These are phyloP conservation scores for Gasterosteus nipponicus DNA, from an alignment of 2,113 vertebrate genomes.

Conservation along the genomic window DNA sequence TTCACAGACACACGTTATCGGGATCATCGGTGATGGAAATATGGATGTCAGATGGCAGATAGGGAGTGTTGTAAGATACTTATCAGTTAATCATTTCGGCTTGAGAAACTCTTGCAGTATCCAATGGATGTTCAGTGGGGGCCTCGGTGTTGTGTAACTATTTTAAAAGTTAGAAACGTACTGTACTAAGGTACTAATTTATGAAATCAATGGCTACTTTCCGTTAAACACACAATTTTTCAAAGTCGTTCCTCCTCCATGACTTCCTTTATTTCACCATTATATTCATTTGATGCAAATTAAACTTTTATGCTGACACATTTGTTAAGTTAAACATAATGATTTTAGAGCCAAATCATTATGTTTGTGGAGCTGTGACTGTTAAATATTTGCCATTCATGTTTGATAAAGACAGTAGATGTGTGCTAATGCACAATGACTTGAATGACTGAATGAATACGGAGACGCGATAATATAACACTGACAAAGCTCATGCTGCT, in stretches of 20 bases:
- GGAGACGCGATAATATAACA: not conserved
- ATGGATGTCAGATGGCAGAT: conserved; percentile 35
- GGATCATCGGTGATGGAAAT: conserved; percentile 30
- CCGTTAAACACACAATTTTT: not conserved
- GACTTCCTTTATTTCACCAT: not conserved
- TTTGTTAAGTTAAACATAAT: no score
- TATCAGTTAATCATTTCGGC: conserved; percentile 43
- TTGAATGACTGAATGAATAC: not conserved
- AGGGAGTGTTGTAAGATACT: conserved; percentile 26
- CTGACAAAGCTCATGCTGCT: not conserved
- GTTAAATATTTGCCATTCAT: not conserved
- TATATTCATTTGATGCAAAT: not conserved
- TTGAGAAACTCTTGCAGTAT: conserved; percentile 28
- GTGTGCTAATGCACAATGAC: no score
- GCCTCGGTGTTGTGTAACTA: not conserved
- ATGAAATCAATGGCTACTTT: not conserved
- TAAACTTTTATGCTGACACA: not conserved
- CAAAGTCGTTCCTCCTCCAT: not conserved
- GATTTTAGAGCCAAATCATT: not conserved
- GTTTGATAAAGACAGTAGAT: not conserved
- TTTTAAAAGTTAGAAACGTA: not conserved
- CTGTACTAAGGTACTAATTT: not conserved
- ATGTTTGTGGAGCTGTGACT: not conserved
- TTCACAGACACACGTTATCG: conserved; percentile 26
- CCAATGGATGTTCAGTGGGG: conserved; percentile 2